Conservation (phyloP, 2,888 invertebrate genomes). For the Heliconius cydno region DNA sequence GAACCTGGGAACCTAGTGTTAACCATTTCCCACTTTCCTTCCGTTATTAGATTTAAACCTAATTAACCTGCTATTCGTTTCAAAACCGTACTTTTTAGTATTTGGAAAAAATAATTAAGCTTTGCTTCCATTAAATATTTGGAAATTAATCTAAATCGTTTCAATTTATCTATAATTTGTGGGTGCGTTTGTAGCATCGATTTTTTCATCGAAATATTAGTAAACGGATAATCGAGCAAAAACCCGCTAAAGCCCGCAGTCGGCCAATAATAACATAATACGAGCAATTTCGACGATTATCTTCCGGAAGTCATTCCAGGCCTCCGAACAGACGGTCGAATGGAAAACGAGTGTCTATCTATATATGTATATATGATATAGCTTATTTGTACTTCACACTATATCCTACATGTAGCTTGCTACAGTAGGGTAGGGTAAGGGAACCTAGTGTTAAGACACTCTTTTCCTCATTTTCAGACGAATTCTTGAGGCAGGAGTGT, state of each 20-base stretch:
- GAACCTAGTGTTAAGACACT: too few relatives aligned
- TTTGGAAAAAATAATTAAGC: not conserved
- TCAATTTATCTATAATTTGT: slow-evolving; percentile 17
- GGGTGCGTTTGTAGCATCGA: not conserved
- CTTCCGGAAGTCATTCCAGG: slow-evolving; percentile 64
- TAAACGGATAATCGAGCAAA: slow-evolving; percentile 57
- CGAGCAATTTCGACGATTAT: slow-evolving; percentile 58
- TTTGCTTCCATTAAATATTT: not conserved
- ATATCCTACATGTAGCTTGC: too few relatives aligned
- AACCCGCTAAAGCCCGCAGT: slow-evolving; percentile 72
- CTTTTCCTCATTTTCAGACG: too few relatives aligned
- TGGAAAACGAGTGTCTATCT: not conserved
- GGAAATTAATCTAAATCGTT: not conserved
- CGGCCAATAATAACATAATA: slow-evolving; percentile 75
- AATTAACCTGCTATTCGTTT: too few relatives aligned
- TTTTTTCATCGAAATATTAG: slow-evolving; percentile 24
- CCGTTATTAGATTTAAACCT: too few relatives aligned
- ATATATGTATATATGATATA: not conserved
- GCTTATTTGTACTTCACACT: too few relatives aligned
- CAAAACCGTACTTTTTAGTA: not conserved
- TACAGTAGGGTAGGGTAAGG: too few relatives aligned
- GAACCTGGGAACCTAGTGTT: not conserved
- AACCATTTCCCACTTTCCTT: too few relatives aligned
- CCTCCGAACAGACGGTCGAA: slow-evolving; percentile 16
- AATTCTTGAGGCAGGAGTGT: too few relatives aligned